Percentiles rank a stretch among this genome's conserved stretches.
Evolutionary conservation across 2,888 invertebrate species (phyloP).

Genomic region (Orchestes rusci): DNA sequence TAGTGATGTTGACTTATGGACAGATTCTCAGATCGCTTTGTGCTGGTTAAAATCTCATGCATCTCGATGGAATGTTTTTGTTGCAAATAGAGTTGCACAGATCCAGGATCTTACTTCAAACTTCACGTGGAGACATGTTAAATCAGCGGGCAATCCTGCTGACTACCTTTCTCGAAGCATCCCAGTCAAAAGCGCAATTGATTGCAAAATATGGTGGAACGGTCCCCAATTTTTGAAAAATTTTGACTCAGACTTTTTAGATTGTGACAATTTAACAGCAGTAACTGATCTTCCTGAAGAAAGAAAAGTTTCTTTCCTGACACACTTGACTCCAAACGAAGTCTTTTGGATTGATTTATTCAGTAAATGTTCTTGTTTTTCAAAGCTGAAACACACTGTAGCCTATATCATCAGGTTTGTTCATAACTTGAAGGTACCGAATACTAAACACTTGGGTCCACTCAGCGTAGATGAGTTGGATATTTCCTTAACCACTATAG

Average conservation of each 20-base stretch:
- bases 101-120: conserved; percentile 17
- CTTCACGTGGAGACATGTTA: conserved; percentile 14
- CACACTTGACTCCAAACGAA: neutral
- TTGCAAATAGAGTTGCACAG: conserved; percentile 17
- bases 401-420: conserved; percentile 13
- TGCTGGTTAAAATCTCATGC: conserved; percentile 15
- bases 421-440: conserved; percentile 1
- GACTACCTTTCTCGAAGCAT: conserved; percentile 11
- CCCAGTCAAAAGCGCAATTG: neutral
- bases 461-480: conserved; percentile 12
- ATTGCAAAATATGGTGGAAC: conserved; percentile 7
- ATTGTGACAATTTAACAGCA: neutral
- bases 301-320: neutral
- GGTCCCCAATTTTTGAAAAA: neutral
- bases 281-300: neutral
- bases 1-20: conserved; percentile 10
- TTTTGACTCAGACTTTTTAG: neutral
- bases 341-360: conserved; percentile 9
- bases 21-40: conserved; percentile 21
- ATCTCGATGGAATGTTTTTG: conserved; percentile 18
- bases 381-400: conserved; percentile 8
- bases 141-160: conserved; percentile 15
- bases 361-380: conserved; percentile 6
- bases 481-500: neutral
- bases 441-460: neutral